Percentiles rank a stretch among this genome's conserved stretches.
These are phyloP conservation scores for Temnothorax unifasciatus DNA, from an alignment of 2,888 invertebrate species.

Conservation along the genomic window DNA sequence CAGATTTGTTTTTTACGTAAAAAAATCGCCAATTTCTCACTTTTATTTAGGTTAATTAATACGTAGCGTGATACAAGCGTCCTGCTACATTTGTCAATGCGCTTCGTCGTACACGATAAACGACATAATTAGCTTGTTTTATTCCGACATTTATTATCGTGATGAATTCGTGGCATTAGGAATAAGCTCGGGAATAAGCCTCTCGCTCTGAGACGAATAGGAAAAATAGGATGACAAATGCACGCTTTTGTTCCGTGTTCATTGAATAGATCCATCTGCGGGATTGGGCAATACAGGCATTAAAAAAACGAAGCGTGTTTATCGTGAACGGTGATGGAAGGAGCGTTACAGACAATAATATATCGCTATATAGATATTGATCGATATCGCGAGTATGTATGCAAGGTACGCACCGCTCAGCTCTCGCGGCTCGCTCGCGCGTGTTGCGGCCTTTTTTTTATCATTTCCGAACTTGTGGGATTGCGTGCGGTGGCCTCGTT, in stretches of 20 bases:
- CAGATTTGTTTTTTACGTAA: background rate
- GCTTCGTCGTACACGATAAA: background rate
- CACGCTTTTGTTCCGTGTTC: background rate
- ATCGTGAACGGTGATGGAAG: conserved; percentile 24
- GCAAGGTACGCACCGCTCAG: conserved; percentile 3
- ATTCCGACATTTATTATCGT: conserved; percentile 12
- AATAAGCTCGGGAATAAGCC: conserved; percentile 1
- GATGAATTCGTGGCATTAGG: background rate
- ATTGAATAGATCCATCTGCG: conserved; percentile 17
- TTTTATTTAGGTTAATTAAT: background rate
- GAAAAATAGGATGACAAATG: background rate
- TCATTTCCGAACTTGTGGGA: conserved; percentile 31
- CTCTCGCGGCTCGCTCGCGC: background rate
- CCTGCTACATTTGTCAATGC: background rate
- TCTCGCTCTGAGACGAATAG: background rate
- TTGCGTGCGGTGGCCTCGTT: conserved; percentile 32
- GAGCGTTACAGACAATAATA: background rate
- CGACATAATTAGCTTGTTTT: background rate
- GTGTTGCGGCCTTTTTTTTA: conserved; percentile 37
- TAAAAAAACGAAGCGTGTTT: conserved; percentile 2
- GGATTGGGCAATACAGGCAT: conserved; percentile 1
- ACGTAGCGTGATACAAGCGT: background rate
- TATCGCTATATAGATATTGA: background rate
- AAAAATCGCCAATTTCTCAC: background rate
- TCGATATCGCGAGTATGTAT: conserved; percentile 12